Evolutionary conservation across 2,888 invertebrate species (phyloP), one percentile per base, ranked within the genome.

Genomic region (Nemoura dubitans): DNA sequence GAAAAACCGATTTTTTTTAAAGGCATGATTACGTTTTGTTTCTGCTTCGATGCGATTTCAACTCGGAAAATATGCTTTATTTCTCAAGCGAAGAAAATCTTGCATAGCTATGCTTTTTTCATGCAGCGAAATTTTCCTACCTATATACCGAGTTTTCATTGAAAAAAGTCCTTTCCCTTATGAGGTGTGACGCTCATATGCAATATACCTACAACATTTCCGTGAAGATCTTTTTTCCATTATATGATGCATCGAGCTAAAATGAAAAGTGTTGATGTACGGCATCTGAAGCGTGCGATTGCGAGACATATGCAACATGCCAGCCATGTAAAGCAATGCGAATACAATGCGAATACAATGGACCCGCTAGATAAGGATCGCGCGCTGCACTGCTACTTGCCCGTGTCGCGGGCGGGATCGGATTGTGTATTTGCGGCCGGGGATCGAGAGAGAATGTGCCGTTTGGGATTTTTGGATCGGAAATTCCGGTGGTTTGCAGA

Each of bases 401-500:
- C 2, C 1, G 2, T 2, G 59, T 21, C 16, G 3, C 21, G 59
- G 21, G 10, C 3, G 36, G 10, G 3, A 10, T 36, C 10, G 36
- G 59, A 59, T 59, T 59, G 59, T 59, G 10, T 10, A 36, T 59
- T 1, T 36, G 10, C 36, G 36, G 36, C 36, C 5, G 5, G 36
- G 59, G 1, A 14, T 7, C 59, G 59, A 59, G 59, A 59, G 59
- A 59, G 59, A 59, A 59, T 59, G 59, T 59, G 59, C 59, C 59
- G 59, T 59, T 59, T 10, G 10, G 59, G 36, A 36, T 36, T 59
- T 59, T 59, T 59, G 21, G 59, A 59, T 59, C 59, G 59, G 59
- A 59, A 59, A 59, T 59, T 59, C 59, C 59, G 59, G 59, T 59
- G 59, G 59, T 59, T 59, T 59, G 59, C 59, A 59, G 59, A 59